Evolutionary conservation across 2,888 invertebrate genomes (phyloP).

Genomic region (Pyrrhosoma nymphula): DNA sequence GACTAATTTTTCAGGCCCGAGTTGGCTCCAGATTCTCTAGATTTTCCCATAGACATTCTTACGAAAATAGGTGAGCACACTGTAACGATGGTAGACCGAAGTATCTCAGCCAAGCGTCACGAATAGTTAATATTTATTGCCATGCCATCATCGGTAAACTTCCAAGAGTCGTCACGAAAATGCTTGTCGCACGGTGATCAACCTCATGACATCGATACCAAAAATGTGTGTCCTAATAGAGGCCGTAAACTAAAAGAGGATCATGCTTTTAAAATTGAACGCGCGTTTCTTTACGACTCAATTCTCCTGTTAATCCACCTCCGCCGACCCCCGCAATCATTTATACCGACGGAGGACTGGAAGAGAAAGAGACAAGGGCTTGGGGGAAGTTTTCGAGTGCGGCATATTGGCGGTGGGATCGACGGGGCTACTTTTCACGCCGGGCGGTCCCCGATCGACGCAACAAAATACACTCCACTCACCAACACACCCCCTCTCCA

Average conservation of each 20-base stretch:
- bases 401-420: not conserved
- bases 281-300: too few relatives aligned
- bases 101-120: not conserved
- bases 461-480: slow-evolving; percentile 12
- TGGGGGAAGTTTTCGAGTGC: not conserved
- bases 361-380: not conserved
- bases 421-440: slow-evolving; percentile 13
- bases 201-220: not conserved
- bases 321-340: not conserved
- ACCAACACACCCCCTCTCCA: not conserved
- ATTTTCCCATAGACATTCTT: not conserved
- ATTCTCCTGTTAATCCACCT: too few relatives aligned
- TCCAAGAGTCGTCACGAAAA: not conserved
- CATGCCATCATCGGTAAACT: not conserved
- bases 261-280: not conserved
- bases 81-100: not conserved
- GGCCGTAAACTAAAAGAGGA: not conserved
- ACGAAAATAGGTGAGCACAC: not conserved
- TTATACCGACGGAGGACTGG: not conserved
- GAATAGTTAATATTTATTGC: not conserved
- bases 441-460: slow-evolving; percentile 14
- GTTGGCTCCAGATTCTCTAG: not conserved
- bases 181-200: not conserved
- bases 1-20: too few relatives aligned
- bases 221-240: not conserved